These are phyloP conservation scores for Orcinus orca DNA, from an alignment of 2,113 vertebrate species.

Conservation along the genomic window DNA sequence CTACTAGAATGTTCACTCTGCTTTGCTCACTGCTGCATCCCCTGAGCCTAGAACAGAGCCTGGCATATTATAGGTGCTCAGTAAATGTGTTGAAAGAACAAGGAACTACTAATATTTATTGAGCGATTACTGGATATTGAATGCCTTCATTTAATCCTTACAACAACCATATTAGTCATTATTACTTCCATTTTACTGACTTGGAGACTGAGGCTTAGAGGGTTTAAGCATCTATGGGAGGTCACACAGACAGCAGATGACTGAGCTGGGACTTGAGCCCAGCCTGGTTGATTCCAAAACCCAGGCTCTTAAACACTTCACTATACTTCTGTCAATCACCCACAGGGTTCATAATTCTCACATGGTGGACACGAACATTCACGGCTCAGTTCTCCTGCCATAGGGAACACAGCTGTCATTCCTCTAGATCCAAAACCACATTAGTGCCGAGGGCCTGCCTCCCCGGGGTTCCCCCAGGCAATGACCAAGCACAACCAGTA, in stretches of 20 bases:
- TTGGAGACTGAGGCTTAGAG: not conserved
- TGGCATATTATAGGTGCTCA: not conserved
- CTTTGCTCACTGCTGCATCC: not conserved
- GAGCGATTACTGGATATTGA: not conserved
- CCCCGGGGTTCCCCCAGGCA: not conserved
- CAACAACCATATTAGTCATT: not conserved
- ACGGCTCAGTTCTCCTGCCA: not conserved
- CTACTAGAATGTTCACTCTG: not conserved
- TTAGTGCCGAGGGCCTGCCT: not conserved
- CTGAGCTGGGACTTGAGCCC: not conserved
- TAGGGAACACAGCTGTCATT: not conserved
- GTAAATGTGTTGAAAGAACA: not conserved
- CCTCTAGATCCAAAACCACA: not conserved
- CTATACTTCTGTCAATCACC: not conserved
- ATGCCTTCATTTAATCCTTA: not conserved
- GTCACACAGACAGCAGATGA: not conserved
- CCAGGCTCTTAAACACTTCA: not conserved
- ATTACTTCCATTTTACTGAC: not conserved
- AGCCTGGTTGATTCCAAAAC: not conserved
- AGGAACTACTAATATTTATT: not conserved
- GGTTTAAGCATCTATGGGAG: not conserved
- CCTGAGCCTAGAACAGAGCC: not conserved
- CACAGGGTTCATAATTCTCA: not conserved
- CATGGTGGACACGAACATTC: not conserved
- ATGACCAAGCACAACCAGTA: not conserved